These are phyloP conservation scores for Zosterops pallidus DNA, from an alignment of 2,113 vertebrate genomes.

Conservation along the genomic window DNA sequence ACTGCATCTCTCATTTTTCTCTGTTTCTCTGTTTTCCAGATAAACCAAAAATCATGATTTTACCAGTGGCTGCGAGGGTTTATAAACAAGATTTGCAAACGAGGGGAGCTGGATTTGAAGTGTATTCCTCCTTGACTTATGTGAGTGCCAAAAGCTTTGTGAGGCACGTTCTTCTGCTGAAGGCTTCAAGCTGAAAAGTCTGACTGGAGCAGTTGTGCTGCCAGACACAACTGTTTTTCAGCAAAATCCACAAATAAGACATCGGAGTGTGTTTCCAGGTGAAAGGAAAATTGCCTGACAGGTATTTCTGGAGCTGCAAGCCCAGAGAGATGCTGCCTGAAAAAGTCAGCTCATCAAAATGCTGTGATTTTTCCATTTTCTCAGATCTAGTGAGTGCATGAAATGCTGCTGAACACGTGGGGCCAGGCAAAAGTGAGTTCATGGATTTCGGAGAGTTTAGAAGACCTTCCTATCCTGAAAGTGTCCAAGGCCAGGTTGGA, in stretches of 20 bases:
- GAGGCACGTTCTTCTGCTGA: background rate
- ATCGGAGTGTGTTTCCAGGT: accelerated
- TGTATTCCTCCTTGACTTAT: background rate
- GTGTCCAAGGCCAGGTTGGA: background rate
- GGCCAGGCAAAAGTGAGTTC: background rate
- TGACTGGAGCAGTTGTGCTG: constrained; percentile 2
- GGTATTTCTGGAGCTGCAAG: background rate
- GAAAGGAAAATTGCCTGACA: background rate
- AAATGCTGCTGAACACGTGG: background rate
- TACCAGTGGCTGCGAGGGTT: background rate
- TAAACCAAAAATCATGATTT: background rate
- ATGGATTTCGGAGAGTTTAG: background rate
- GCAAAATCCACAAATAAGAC: background rate
- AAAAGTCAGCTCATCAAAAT: background rate
- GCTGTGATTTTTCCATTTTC: background rate
- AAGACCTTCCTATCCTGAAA: background rate
- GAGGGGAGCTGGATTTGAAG: background rate
- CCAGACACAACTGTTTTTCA: background rate
- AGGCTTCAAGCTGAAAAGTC: constrained; percentile 27
- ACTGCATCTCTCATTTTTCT: background rate
- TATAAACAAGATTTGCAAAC: background rate
- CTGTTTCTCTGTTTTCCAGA: background rate
- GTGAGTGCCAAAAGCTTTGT: background rate
- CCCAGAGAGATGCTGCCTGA: background rate
- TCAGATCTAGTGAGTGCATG: background rate